A percentile compares a stretch with the other conserved stretches of the same genome.
phyloP scores from a whole-genome alignment of 92 coral and sea anemone species.

The Palythoa grandis region DNA sequence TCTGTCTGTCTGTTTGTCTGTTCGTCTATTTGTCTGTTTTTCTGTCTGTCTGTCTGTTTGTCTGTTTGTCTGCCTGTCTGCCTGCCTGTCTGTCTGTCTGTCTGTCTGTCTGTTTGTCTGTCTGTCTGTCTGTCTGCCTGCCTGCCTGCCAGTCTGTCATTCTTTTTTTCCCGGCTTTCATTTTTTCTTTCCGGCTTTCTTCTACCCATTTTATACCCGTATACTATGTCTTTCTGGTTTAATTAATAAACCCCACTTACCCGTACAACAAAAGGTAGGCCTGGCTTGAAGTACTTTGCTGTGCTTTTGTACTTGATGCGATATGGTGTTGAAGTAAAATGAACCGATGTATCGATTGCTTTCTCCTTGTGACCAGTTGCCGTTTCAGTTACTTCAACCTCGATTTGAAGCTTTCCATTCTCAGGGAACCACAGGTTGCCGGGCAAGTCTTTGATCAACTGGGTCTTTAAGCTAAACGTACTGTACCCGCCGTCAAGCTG shows the following conservation, averaged over 20 bases:
- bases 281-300: conserved; percentile 88
- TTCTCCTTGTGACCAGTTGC: conserved; percentile 80
- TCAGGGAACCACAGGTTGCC: conserved; percentile 91
- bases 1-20: too few relatives aligned
- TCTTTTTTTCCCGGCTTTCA: background rate
- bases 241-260: conserved; percentile 32
- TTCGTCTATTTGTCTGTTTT: too few relatives aligned
- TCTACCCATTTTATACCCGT: too few relatives aligned
- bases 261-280: conserved; percentile 87
- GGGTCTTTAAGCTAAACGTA: background rate
- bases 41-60: too few relatives aligned
- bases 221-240: background rate
- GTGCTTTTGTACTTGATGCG: conserved; percentile 77
- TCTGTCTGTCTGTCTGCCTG: too few relatives aligned
- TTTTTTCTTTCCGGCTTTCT: background rate
- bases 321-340: conserved; percentile 84
- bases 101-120: too few relatives aligned
- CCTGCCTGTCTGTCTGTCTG: too few relatives aligned
- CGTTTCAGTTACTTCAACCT: conserved; percentile 76
- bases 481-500: conserved; percentile 49
- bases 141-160: too few relatives aligned
- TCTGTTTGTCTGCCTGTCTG: too few relatives aligned
- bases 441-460: conserved; percentile 45
- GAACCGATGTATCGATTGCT: conserved; percentile 70
- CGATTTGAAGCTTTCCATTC: conserved; percentile 73